Evolutionary conservation across 1,140 invertebrate species (phyloP).

Genomic region (Arctopsyche grandis): DNA sequence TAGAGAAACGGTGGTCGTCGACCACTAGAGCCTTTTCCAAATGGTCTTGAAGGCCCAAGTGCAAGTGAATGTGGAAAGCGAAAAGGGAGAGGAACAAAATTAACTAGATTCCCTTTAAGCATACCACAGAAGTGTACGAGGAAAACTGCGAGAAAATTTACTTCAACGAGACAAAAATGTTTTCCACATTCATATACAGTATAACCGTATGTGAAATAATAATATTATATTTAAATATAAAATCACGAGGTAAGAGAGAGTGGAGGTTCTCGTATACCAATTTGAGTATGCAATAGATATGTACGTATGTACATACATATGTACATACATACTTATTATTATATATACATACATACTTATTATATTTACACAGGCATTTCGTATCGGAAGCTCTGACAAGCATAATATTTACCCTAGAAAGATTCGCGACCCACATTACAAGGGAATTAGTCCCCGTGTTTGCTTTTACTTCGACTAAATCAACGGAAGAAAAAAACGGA

Average conservation of each 20-base stretch:
- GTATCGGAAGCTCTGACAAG: background rate
- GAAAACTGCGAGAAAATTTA: background rate
- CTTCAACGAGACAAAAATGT: background rate
- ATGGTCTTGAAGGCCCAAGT: background rate
- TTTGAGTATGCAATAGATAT: background rate
- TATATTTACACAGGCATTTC: background rate
- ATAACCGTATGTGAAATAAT: background rate
- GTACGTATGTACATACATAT: background rate
- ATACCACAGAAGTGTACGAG: background rate
- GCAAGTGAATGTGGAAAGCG: background rate
- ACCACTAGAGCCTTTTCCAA: background rate
- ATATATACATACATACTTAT: background rate
- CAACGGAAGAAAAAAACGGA: background rate
- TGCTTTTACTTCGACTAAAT: constrained; percentile 1
- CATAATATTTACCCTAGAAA: constrained; percentile 5
- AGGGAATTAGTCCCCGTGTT: background rate
- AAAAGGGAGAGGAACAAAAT: background rate
- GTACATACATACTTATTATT: background rate
- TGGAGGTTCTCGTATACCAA: background rate
- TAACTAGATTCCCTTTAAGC: background rate
- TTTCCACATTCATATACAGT: background rate
- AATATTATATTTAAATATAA: background rate
- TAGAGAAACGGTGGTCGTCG: constrained; percentile 11
- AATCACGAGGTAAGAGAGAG: background rate
- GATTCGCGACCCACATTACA: constrained; percentile 15